Conservation (phyloP, 1,140 invertebrate species). For the Eufriesea mexicana region DNA sequence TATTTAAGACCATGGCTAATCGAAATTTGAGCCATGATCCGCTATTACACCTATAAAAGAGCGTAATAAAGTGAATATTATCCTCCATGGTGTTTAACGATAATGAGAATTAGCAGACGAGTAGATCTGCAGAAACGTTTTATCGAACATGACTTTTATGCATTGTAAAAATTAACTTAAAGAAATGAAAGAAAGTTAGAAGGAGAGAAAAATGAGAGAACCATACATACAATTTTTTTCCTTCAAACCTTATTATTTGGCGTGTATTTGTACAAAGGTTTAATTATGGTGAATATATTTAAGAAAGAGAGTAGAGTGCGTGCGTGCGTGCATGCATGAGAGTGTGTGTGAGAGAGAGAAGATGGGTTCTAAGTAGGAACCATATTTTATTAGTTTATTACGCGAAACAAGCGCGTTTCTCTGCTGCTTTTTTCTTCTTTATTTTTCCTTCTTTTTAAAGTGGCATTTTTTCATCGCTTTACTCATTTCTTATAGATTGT, state of each 20-base stretch:
- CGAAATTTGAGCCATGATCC: constrained; percentile 4
- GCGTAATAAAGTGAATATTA: constrained; percentile 38
- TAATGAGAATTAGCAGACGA: constrained; percentile 10
- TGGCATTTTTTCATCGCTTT: constrained; percentile 18
- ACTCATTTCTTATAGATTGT: constrained; percentile 39
- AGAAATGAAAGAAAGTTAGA: neutral
- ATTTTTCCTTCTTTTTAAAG: constrained; percentile 23
- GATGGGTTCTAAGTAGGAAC: constrained; percentile 8
- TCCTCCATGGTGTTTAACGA: neutral
- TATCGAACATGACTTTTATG: constrained; percentile 30
- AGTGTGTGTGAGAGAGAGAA: neutral
- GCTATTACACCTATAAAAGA: constrained; percentile 33
- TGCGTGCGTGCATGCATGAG: too few relatives aligned
- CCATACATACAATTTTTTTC: constrained; percentile 8
- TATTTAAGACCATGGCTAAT: constrained; percentile 57
- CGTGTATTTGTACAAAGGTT: constrained; percentile 33
- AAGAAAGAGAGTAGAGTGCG: neutral
- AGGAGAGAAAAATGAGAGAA: neutral
- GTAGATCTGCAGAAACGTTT: constrained; percentile 14
- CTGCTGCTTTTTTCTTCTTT: constrained; percentile 22
- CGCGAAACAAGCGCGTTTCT: neutral
- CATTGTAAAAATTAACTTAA: constrained; percentile 1
- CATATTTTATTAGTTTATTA: constrained; percentile 3
- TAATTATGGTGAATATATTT: neutral
- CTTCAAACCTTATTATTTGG: constrained; percentile 8